These are phyloP conservation scores for Morbakka virulenta DNA, from an alignment of 30 jellyfish, hydroid and myxozoan species.

Conservation along the genomic window DNA sequence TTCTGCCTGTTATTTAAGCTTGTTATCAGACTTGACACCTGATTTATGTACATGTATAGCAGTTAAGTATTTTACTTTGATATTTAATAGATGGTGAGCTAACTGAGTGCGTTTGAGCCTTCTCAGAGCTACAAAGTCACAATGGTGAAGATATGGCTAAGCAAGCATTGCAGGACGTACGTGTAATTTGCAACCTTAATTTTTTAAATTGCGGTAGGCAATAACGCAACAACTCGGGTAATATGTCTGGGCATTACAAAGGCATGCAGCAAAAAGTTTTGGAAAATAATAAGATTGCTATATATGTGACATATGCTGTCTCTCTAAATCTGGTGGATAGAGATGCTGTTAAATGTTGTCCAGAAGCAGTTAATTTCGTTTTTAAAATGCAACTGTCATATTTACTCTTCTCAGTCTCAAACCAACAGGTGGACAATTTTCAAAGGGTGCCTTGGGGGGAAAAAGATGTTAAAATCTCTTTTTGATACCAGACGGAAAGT, in stretches of 20 bases:
- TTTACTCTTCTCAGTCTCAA: not conserved
- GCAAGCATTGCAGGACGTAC: not conserved
- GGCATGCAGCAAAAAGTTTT: not conserved
- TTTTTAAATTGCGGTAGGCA: not conserved
- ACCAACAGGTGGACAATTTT: not conserved
- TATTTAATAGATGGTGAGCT: not conserved
- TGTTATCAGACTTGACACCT: not conserved
- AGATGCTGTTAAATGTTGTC: not conserved
- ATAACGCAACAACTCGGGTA: not conserved
- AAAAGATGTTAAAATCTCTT: not conserved
- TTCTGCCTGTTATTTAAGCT: not conserved
- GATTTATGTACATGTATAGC: not conserved
- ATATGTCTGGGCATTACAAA: not conserved
- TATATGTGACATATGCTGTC: not conserved
- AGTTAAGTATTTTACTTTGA: not conserved
- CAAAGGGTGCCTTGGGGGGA: not conserved
- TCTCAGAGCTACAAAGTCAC: not conserved
- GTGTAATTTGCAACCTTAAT: not conserved
- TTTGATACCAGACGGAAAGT: not conserved
- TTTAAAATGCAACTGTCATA: not conserved
- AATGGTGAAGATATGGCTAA: not conserved
- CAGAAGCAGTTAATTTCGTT: not conserved
- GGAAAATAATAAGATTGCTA: not conserved
- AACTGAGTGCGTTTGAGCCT: not conserved
- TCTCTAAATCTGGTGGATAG: not conserved